These are phyloP conservation scores for Hemiscyllium ocellatum DNA, from an alignment of 2,113 vertebrate genomes.

Conservation along the genomic window DNA sequence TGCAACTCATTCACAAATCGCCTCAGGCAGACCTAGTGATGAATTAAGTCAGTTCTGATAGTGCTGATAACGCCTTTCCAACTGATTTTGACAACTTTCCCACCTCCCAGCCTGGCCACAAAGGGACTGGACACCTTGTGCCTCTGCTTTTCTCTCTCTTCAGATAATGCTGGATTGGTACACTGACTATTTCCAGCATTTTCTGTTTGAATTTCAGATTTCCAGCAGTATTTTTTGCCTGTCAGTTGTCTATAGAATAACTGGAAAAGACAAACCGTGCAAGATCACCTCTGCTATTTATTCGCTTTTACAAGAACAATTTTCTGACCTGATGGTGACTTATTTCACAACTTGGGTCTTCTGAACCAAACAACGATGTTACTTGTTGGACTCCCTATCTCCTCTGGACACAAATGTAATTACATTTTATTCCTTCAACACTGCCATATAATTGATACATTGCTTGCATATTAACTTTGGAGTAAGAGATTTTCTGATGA, in stretches of 20 bases:
- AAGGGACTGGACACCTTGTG: no score
- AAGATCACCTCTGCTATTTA: neutral
- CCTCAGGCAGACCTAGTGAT: no score
- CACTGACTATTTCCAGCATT: no score
- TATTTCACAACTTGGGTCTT: neutral
- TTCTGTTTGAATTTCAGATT: no score
- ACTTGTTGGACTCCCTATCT: neutral
- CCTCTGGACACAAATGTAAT: neutral
- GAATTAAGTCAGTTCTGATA: no score
- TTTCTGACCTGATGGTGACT: neutral
- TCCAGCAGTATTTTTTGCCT: neutral
- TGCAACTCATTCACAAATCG: no score
- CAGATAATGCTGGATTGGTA: no score
- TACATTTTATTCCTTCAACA: neutral
- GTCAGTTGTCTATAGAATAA: neutral
- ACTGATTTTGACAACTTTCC: no score
- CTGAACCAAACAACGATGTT: neutral
- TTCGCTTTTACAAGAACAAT: neutral
- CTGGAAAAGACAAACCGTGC: neutral
- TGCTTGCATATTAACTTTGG: neutral
- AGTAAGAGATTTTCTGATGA: neutral
- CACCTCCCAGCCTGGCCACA: no score
- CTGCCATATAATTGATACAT: neutral
- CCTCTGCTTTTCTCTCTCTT: no score
- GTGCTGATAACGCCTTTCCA: no score